Evolutionary conservation across 1,140 invertebrate species (phyloP), one percentile per base, ranked within the genome.

Genomic region (Drosophila tristis): DNA sequence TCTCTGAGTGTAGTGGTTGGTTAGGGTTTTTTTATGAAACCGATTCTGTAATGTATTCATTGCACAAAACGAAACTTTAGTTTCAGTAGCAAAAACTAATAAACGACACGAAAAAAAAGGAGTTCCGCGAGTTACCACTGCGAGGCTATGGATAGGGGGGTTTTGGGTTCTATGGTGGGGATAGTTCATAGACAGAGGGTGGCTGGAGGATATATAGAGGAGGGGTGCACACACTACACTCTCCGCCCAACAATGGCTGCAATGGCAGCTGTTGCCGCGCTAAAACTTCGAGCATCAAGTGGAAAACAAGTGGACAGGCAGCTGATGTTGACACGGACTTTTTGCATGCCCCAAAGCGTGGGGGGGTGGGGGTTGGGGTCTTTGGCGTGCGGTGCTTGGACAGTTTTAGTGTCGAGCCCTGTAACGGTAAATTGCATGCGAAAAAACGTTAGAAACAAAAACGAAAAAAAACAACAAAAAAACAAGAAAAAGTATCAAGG

Each of bases 251-350:
- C 35, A 39, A 39, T 35, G 31, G 31, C 31, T 35, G 31, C 59
- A 50, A 64, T 59, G 61, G 75, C 82, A 87, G 71, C 84, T 89
- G 82, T 55, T 58, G 65, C 72, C 60, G 50, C 26, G 50, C 48
- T 49, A 51, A 87, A 89, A 87, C 65, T 89, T 87, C 63, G 71
- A 63, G 75, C 84, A 89, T 89, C 84, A 84, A 87, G 79, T 89
- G 79, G 56, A 67, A 84, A 87, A 80, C 79, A 84, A 87, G 67
- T 89, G 84, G 79, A 74, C 84, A 75, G 61, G 64, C 79, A 87
- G 63, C 82, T 87, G 82, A 68, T 89, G 79, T 77, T 87, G 82
- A 78, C 82, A 82, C 39, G 74, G 64, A 43, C 35, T 43, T 68
- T 23, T 44, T 35, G 9, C 5, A 45, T 26, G 4, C 35, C 13